phyloP scores from a whole-genome alignment of 1,140 invertebrate species.

The Drosophila repletoides region DNA sequence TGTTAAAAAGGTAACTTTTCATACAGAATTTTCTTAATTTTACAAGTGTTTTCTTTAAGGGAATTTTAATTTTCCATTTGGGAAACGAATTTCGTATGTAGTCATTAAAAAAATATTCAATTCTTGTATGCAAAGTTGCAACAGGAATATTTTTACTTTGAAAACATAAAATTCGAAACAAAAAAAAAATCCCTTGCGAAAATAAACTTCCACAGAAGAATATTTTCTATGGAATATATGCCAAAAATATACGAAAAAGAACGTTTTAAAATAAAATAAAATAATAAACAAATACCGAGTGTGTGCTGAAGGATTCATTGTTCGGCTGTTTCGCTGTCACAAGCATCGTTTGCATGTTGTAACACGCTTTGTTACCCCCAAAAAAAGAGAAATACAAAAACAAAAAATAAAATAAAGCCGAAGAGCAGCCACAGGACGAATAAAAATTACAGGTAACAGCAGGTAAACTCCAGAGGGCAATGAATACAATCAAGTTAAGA shows the following conservation, averaged over 20 bases:
- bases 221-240: too few relatives aligned
- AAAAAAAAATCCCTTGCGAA: constrained; percentile 3
- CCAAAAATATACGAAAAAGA: background rate
- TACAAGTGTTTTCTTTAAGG: too few relatives aligned
- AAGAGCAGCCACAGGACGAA: background rate
- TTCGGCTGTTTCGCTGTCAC: constrained; percentile 6
- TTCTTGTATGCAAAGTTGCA: background rate
- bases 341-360: constrained; percentile 33
- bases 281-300: constrained; percentile 8
- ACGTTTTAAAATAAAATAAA: constrained; percentile 10
- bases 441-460: constrained; percentile 15
- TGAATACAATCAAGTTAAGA: constrained; percentile 70
- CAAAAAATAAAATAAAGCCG: background rate
- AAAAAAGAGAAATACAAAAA: background rate
- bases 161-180: constrained; percentile 14
- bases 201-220: constrained; percentile 12
- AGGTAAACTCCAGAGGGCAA: constrained; percentile 59
- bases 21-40: too few relatives aligned
- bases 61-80: too few relatives aligned
- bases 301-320: constrained; percentile 8
- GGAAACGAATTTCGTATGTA: too few relatives aligned
- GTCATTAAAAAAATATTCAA: constrained; percentile 19
- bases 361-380: constrained; percentile 37
- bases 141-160: background rate
- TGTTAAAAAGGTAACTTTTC: too few relatives aligned